A percentile compares a stretch with the other conserved stretches of the same genome.
Evolutionary conservation across 2,797 vertebrate species (phyloP).

Genomic region (Champsocephalus esox): DNA sequence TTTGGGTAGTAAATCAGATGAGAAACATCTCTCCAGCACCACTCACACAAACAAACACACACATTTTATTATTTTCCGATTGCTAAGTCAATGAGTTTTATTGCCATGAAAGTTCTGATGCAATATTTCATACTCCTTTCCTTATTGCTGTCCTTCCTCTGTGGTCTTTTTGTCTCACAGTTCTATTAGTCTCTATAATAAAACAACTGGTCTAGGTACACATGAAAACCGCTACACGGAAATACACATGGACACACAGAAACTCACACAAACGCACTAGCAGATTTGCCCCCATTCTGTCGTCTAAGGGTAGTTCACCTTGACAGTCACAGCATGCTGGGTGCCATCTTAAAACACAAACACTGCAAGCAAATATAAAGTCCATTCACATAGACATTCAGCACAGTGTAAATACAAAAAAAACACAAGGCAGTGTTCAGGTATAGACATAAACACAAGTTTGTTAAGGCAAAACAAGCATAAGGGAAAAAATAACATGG

Average conservation of each 20-base stretch:
- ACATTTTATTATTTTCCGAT: slow-evolving; percentile 13
- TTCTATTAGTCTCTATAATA: slow-evolving; percentile 15
- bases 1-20: slow-evolving; percentile 64
- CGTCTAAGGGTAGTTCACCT: slow-evolving; percentile 59
- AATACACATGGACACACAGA: slow-evolving; percentile 33
- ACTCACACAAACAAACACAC: slow-evolving; percentile 19
- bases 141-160: slow-evolving; percentile 16
- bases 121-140: background rate
- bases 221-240: background rate
- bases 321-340: slow-evolving; percentile 67
- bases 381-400: slow-evolving; percentile 13
- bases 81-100: slow-evolving; percentile 39
- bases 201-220: slow-evolving; percentile 13
- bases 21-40: slow-evolving; percentile 31
- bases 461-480: background rate
- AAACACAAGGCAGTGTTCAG: background rate
- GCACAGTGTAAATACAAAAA: background rate
- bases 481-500: background rate
- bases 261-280: slow-evolving; percentile 17
- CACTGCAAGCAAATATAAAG: slow-evolving; percentile 22
- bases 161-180: slow-evolving; percentile 22
- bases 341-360: slow-evolving; percentile 45
- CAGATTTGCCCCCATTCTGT: slow-evolving; percentile 66
- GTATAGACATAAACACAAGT: background rate
- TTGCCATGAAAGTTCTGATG: slow-evolving; percentile 28